These are phyloP conservation scores for Agrotis ipsilon DNA, from an alignment of 2,888 invertebrate genomes.

Conservation along the genomic window DNA sequence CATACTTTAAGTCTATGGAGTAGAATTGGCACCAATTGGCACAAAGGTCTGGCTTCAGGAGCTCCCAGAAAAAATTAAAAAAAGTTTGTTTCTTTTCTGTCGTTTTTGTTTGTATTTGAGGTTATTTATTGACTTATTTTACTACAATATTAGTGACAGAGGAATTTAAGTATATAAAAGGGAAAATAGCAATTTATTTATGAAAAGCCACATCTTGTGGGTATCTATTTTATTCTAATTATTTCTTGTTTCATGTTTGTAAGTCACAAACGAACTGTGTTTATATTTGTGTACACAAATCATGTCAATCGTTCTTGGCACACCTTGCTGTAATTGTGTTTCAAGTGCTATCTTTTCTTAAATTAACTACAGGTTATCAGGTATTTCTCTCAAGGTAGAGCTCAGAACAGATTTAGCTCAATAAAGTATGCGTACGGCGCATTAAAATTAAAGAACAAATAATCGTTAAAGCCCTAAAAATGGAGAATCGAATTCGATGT, in stretches of 20 bases:
- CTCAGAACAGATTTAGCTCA: constrained; percentile 56
- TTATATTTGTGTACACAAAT: constrained; percentile 24
- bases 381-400: constrained; percentile 57
- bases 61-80: too few species aligned
- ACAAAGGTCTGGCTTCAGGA: too few species aligned
- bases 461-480: constrained; percentile 56
- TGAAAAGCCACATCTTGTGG: background rate
- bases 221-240: background rate
- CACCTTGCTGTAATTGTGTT: constrained; percentile 35
- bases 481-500: constrained; percentile 84
- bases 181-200: background rate
- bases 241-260: constrained; percentile 11
- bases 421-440: constrained; percentile 3
- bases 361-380: constrained; percentile 57
- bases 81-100: too few species aligned
- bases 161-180: constrained; percentile 14
- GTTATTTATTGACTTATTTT: constrained; percentile 5
- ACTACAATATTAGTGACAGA: constrained; percentile 11
- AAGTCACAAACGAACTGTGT: background rate
- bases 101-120: constrained; percentile 26
- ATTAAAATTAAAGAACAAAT: background rate
- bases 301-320: constrained; percentile 59
- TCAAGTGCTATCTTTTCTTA: constrained; percentile 43
- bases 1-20: too few species aligned
- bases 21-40: too few species aligned